phyloP scores from a whole-genome alignment of 1,140 invertebrate species.

The Drosophila subobscura region DNA sequence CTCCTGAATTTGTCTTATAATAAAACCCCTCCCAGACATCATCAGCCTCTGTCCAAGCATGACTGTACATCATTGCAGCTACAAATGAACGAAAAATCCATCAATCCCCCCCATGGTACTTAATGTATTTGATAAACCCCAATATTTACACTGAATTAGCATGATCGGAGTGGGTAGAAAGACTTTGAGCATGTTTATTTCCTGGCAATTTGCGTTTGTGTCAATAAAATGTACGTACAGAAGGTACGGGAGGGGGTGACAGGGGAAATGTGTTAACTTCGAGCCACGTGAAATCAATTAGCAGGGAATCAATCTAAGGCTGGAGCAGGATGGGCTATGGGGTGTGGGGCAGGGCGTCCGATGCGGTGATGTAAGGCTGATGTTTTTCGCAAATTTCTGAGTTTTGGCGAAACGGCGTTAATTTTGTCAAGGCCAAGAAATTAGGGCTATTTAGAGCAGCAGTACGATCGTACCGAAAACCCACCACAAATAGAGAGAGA shows the following conservation, averaged over 20 bases:
- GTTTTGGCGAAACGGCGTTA: constrained; percentile 69
- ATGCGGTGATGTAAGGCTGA: constrained; percentile 61
- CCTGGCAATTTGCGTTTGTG: constrained; percentile 15
- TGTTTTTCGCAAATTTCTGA: constrained; percentile 49
- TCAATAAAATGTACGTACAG: not conserved
- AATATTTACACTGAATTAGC: constrained; percentile 48
- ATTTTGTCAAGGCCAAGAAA: constrained; percentile 63
- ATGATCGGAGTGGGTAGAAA: constrained; percentile 15
- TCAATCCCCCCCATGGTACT: constrained; percentile 9
- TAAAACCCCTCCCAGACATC: not conserved
- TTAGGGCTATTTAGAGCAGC: constrained; percentile 56
- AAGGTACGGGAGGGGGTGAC: not conserved
- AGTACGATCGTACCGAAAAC: constrained; percentile 28
- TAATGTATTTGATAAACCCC: constrained; percentile 28
- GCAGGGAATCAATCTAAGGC: constrained; percentile 43
- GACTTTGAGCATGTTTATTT: constrained; percentile 18
- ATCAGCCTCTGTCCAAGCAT: too few species aligned
- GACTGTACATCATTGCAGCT: constrained; percentile 18
- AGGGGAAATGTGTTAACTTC: constrained; percentile 49
- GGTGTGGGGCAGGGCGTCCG: constrained; percentile 8
- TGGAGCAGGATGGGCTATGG: constrained; percentile 11
- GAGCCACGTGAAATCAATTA: constrained; percentile 77
- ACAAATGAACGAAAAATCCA: constrained; percentile 28
- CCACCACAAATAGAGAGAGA: constrained; percentile 14
- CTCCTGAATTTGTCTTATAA: not conserved